Evolutionary conservation across 2,888 invertebrate genomes (phyloP), one percentile per base, ranked within the genome.

Genomic region (Sialis fuliginosa): DNA sequence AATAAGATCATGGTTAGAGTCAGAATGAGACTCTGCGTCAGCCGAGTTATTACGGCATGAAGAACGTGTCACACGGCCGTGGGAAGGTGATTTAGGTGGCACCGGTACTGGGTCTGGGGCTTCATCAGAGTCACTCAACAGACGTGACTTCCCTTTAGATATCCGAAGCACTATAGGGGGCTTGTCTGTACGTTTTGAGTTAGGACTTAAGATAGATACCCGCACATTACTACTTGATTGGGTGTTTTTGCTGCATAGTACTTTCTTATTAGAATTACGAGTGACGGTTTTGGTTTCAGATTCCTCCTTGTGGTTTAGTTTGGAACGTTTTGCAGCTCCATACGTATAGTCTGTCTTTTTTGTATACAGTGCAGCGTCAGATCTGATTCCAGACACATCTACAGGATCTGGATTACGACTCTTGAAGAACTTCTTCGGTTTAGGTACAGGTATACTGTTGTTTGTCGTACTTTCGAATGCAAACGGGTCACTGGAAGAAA

Each of bases 381-480:
- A 52, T 35, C 54, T 55, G 45, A 58, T 52, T 9, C 42, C 51
- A 33, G 47, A 51, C 4, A 22, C 22, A 49, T 75, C 74, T 49
- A 72, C 72, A 4, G 72, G 67, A 53, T 78, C 77, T 13, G 77
- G 71, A 64, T 84, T 86, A 45, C 85, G 79, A 59, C 87, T 88
- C 61, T 90, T 90, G 62, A 90, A 90, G 64, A 90, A 90, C 62
- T 90, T 90, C 61, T 88, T 85, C 41, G 89, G 89, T 62, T 87
- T 86, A 6, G 68, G 10, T 55, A 76, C 74, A 53, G 76, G 68
- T 48, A 70, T 66, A 53, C 68, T 66, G 47, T 68, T 49, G 34
- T 45, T 42, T 33, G 42, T 35, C 32, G 45, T 10, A 33, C 22
- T 42, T 30, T 66, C 64, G 44, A 65, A 64, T 4, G 62, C 60